Evolutionary conservation across 2,888 invertebrate genomes (phyloP), one percentile per base, ranked within the genome.

Genomic region (Melikaiella ostensackeni): DNA sequence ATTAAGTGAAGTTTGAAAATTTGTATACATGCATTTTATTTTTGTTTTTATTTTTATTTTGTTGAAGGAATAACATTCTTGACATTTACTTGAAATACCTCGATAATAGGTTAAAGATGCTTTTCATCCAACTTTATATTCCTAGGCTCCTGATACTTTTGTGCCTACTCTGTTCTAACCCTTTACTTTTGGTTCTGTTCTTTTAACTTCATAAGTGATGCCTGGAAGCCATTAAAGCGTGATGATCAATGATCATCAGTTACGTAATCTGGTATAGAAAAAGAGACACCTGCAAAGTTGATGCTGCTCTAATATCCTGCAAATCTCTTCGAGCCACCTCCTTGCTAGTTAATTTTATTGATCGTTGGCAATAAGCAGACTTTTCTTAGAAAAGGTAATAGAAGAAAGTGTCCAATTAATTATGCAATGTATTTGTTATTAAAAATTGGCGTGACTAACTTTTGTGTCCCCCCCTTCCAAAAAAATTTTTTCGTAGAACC

Each of bases 231-330:
- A 33, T 77, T 76, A 75, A 76, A 73, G 77, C 57, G 63, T 61
- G 73, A 77, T 77, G 75, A 38, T 61, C 33, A 46, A 21, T 63
- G 55, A 55, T 73, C 50, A 30, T 33, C 70, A 70, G 19, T 70
- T 50, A 50, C 50, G 70, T 70, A 46, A 70, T 70, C 30, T 33
- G 9, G 8, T 21, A 0, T 27, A 70, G 70, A 70, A 70, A 70
- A 70, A 70, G 46, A 79, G 83, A 88, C 87, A 84, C 85, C 86
- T 84, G 84, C 84, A 82, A 84, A 86, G 84, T 86, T 89, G 89
- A 90, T 89, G 84, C 86, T 89, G 76, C 89, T 90, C 88, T 90
- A 90, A 89, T 89, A 90, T 87, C 88, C 80, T 79, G 80, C 85
- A 84, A 86, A 87, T 87, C 79, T 81, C 84, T 81, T 77, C 81